Percentiles rank a stretch among this genome's conserved stretches.
Evolutionary conservation across 2,113 vertebrate genomes (phyloP).

Genomic region (Clinocottus analis): DNA sequence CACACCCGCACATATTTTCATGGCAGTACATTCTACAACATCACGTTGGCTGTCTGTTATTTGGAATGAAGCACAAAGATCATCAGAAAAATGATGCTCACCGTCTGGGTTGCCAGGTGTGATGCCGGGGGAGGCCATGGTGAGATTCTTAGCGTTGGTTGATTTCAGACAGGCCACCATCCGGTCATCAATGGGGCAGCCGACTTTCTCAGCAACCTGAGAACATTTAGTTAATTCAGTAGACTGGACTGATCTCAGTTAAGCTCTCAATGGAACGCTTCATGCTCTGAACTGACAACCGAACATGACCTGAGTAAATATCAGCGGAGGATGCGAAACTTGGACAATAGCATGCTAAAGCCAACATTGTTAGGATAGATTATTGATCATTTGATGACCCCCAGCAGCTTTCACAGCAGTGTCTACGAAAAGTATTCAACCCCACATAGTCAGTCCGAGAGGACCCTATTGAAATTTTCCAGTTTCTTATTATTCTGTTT

Average conservation of each 20-base stretch:
- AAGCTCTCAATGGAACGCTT: background rate
- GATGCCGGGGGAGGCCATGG: constrained; percentile 71
- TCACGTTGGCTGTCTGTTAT: background rate
- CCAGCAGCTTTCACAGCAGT: background rate
- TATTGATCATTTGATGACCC: background rate
- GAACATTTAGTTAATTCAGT: background rate
- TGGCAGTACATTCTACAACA: background rate
- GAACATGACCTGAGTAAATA: background rate
- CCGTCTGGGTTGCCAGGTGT: constrained; percentile 66
- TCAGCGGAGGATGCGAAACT: background rate
- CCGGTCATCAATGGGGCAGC: constrained; percentile 81
- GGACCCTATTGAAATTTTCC: too few species aligned
- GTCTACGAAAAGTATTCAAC: background rate
- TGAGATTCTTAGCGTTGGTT: constrained; percentile 78
- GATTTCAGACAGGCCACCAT: constrained; percentile 84
- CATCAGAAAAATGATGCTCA: constrained; percentile 55
- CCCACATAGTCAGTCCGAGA: too few species aligned
- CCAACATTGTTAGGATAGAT: background rate
- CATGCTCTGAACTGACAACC: background rate
- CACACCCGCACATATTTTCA: background rate
- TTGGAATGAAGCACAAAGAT: background rate
- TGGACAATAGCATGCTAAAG: background rate
- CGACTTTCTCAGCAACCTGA: constrained; percentile 85
- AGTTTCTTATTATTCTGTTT: too few species aligned
- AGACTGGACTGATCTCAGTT: background rate